Evolutionary conservation across 2,888 invertebrate species (phyloP).

Genomic region (Bruchidius siliquastri): DNA sequence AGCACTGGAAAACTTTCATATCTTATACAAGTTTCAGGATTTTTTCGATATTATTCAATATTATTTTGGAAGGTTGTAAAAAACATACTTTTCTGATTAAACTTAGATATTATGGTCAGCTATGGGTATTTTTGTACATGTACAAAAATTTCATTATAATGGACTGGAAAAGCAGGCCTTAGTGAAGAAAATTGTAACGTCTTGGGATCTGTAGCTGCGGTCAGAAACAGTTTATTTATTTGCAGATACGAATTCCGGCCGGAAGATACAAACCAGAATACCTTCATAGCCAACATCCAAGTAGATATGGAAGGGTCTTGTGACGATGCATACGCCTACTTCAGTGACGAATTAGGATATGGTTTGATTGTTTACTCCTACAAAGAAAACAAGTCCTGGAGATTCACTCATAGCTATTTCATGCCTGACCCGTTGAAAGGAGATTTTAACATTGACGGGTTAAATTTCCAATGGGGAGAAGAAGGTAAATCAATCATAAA

Average conservation of each 20-base stretch:
- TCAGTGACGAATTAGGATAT: constrained; percentile 75
- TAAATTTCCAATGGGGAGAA: constrained; percentile 81
- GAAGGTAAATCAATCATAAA: constrained; percentile 39
- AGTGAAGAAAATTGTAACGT: too few species aligned
- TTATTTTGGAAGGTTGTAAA: too few species aligned
- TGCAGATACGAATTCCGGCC: constrained; percentile 58
- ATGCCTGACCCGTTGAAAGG: constrained; percentile 76
- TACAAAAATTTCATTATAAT: too few species aligned
- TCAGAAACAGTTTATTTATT: constrained; percentile 9
- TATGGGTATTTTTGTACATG: too few species aligned
- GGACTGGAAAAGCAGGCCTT: too few species aligned
- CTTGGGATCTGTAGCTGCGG: too few species aligned
- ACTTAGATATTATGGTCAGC: too few species aligned
- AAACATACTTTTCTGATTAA: too few species aligned
- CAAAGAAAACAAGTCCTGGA: constrained; percentile 73
- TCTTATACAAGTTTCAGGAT: too few species aligned
- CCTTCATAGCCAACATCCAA: constrained; percentile 84
- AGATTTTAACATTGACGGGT: constrained; percentile 72
- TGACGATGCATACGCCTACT: constrained; percentile 31
- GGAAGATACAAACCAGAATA: constrained; percentile 70
- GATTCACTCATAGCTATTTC: constrained; percentile 73
- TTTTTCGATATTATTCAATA: too few species aligned
- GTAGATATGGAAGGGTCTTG: constrained; percentile 52
- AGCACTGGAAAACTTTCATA: too few species aligned
- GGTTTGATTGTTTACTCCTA: constrained; percentile 77